Evolutionary conservation across 1,140 invertebrate species (phyloP).

Genomic region (Drosophila parabipectinata): DNA sequence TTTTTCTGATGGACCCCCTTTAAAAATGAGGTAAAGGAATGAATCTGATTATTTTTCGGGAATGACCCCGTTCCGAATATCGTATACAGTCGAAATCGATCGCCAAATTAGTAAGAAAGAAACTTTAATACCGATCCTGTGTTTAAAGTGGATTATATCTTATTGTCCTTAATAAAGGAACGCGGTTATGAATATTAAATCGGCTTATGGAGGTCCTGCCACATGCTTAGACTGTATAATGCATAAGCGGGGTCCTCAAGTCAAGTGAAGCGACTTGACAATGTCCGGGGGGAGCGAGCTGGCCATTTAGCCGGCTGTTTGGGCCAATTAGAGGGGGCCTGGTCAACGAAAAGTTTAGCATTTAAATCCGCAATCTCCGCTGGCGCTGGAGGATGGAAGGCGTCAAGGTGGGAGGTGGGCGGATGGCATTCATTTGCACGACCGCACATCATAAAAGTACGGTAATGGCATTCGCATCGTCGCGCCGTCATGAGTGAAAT

Average conservation of each 20-base stretch:
- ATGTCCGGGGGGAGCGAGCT: background rate
- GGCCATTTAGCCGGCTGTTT: background rate
- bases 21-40: too few relatives aligned
- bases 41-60: too few relatives aligned
- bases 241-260: background rate
- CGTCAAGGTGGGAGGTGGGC: background rate
- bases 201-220: background rate
- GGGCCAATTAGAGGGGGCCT: slow-evolving; percentile 19
- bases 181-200: background rate
- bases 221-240: slow-evolving; percentile 1
- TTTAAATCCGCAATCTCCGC: slow-evolving; percentile 28
- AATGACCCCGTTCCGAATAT: too few relatives aligned
- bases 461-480: slow-evolving; percentile 29
- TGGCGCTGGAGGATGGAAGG: slow-evolving; percentile 18
- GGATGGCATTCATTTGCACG: slow-evolving; percentile 23
- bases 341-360: slow-evolving; percentile 29
- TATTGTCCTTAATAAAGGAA: background rate
- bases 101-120: too few relatives aligned
- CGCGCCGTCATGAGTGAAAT: slow-evolving; percentile 9
- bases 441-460: slow-evolving; percentile 36
- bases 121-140: too few relatives aligned
- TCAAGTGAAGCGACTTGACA: slow-evolving; percentile 3
- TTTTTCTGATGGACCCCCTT: too few relatives aligned
- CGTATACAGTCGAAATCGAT: too few relatives aligned
- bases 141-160: background rate